Evolutionary conservation across 1,140 invertebrate species (phyloP), one percentile per base, ranked within the genome.

Genomic region (Odontomachus brunneus): DNA sequence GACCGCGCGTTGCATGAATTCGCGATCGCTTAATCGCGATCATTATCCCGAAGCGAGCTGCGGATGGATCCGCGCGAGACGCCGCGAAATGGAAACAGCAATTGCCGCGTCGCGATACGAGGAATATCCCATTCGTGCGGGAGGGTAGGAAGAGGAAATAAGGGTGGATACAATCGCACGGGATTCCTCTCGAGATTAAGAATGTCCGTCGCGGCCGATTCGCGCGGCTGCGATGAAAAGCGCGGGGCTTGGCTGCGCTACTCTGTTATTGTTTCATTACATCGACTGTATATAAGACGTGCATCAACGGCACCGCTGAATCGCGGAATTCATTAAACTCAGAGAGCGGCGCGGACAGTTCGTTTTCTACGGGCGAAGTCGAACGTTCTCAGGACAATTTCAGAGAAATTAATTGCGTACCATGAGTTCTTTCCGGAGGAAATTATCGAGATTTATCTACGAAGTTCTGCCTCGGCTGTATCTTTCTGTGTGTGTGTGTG

Each of bases 381-480:
- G 24, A 62, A 33, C 22, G 63, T 7, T 75, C 63, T 14, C n/a
- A 24, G n/a, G 63, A 75, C 24, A 65, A 65, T 76, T 76, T 76
- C 9, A 53, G 24, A 53, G 24, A 53, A 65, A 66, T 76, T 66
- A 65, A 76, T 66, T 76, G 26, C 22, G n/a, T 9, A 33, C 14
- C 3, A 19, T 29, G 2, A 29, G 1, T 22, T 67, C 17, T 67
- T 33, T 65, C 9, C 29, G 17, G 5, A 4, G n/a, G 44, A 80
- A 80, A 80, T 55, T 38, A 69, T 78, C 33, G 69, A 17, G 3
- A 69, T 69, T 78, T 78, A 2, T 12, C 7, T 51, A 33, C 15
- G 29, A 5, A 66, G 19, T 44, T 38, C n/a, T 7, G 12, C 33
- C 3, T 22, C 7, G 0, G n/a, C 26, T 33, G 29, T 33, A 11